A percentile compares a stretch with the other conserved stretches of the same genome.
These are phyloP conservation scores for Salvelinus sp. DNA, from an alignment of 2,113 vertebrate species.

Conservation along the genomic window DNA sequence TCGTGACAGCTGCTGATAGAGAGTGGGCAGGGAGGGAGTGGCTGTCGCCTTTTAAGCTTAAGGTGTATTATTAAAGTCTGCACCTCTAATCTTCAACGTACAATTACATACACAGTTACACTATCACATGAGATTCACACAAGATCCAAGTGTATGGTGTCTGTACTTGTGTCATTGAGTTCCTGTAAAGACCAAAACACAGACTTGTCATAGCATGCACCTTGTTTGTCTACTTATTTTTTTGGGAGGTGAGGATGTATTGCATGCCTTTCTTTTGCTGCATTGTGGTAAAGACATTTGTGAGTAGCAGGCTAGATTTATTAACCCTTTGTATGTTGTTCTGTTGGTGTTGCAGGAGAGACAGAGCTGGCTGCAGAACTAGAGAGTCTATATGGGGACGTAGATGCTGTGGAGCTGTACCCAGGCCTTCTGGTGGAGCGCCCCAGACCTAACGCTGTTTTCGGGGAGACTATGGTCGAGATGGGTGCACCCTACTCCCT, in stretches of 20 bases:
- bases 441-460: conserved; percentile 80
- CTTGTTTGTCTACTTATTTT: background rate
- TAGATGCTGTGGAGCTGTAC: conserved; percentile 86
- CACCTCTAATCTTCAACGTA: background rate
- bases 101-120: background rate
- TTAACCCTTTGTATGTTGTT: background rate
- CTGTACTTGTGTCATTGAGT: background rate
- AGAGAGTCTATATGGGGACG: conserved; percentile 82
- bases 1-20: too few relatives aligned
- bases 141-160: background rate
- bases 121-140: too few relatives aligned
- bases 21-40: background rate
- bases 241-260: background rate
- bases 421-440: conserved; percentile 83
- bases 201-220: too few relatives aligned
- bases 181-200: too few relatives aligned
- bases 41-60: background rate
- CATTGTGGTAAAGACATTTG: too few relatives aligned
- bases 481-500: conserved; percentile 85
- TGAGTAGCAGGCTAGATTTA: background rate
- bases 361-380: conserved; percentile 85
- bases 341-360: conserved; percentile 74
- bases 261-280: too few relatives aligned
- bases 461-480: conserved; percentile 89
- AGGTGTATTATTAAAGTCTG: background rate